These are phyloP conservation scores for Spilogale gracilis DNA, from an alignment of 2,113 vertebrate genomes.

Conservation along the genomic window DNA sequence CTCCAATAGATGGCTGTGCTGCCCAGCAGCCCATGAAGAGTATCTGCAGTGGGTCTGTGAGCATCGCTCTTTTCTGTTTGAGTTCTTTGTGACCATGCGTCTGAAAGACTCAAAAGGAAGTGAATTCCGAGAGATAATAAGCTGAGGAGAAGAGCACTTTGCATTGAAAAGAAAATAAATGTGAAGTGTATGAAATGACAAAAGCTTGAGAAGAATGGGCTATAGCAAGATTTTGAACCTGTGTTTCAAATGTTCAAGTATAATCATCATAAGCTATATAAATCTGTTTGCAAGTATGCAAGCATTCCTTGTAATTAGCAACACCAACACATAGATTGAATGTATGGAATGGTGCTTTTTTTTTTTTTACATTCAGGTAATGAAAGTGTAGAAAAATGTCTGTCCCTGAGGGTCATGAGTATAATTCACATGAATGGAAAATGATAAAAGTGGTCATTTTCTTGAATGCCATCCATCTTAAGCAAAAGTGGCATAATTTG, in stretches of 20 bases:
- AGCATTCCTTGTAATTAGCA: conserved; percentile 26
- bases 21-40: not conserved
- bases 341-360: not conserved
- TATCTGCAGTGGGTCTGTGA: not conserved
- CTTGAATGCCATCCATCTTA: not conserved
- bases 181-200: not conserved
- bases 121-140: not conserved
- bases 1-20: not conserved
- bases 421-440: conserved; percentile 25
- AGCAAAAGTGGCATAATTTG: conserved; percentile 1
- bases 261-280: not conserved
- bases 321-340: not conserved
- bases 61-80: not conserved
- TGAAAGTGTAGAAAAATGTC: conserved; percentile 41
- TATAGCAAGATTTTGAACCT: not conserved
- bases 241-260: not conserved
- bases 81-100: not conserved
- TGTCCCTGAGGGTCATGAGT: not conserved
- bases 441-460: not conserved
- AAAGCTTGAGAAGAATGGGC: not conserved
- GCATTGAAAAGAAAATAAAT: conserved; percentile 38
- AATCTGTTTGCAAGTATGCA: not conserved
- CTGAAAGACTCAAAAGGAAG: conserved; percentile 2
- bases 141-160: not conserved
- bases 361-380: not conserved